phyloP scores from a whole-genome alignment of 2,888 invertebrate genomes.

The Bellardia pandia region DNA sequence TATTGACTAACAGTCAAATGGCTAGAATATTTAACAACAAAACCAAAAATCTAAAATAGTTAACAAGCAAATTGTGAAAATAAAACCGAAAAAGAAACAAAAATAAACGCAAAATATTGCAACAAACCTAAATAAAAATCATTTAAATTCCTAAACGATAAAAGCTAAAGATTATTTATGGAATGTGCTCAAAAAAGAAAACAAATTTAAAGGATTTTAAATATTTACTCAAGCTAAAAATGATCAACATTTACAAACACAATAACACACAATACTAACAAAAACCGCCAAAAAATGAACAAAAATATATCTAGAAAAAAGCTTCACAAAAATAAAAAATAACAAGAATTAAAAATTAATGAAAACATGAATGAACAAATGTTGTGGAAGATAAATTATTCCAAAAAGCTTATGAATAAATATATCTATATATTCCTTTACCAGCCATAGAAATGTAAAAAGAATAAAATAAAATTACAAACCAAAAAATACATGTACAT shows the following conservation, averaged over 20 bases:
- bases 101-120: not conserved
- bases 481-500: conserved; percentile 7
- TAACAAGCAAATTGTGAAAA: conserved; percentile 17
- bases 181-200: not conserved
- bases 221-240: conserved; percentile 60
- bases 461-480: conserved; percentile 50
- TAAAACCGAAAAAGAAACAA: not conserved
- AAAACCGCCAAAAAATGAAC: not conserved
- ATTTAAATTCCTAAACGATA: conserved; percentile 40
- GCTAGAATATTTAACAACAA: conserved; percentile 8
- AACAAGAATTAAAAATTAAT: conserved; percentile 67
- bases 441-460: not conserved
- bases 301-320: not conserved
- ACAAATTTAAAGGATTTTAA: conserved; percentile 60
- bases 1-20: conserved; percentile 51
- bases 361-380: conserved; percentile 71
- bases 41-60: conserved; percentile 13
- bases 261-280: not conserved
- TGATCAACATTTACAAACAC: conserved; percentile 29
- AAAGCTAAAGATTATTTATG: conserved; percentile 50
- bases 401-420: conserved; percentile 33
- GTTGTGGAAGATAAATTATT: conserved; percentile 69
- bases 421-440: not conserved
- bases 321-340: not conserved
- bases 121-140: conserved; percentile 34